Evolutionary conservation across 1,140 invertebrate species (phyloP).

Genomic region (Drosophila sturtevanti): DNA sequence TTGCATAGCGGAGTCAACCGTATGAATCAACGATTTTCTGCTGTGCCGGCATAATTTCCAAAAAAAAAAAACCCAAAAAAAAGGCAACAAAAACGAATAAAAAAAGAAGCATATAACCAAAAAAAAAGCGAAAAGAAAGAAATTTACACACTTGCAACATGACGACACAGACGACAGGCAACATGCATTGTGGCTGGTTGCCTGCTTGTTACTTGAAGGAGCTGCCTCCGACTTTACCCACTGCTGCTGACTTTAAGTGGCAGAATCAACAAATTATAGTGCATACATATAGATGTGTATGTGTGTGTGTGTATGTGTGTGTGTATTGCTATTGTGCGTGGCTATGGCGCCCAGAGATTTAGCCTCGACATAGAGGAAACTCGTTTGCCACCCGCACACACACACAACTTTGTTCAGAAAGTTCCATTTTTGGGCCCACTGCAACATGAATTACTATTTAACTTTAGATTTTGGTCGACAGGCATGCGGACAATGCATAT

Average conservation of each 20-base stretch:
- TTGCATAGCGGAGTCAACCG: conserved; percentile 77
- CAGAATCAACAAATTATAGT: conserved; percentile 76
- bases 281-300: conserved; percentile 7
- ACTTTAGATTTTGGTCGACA: conserved; percentile 68
- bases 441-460: conserved; percentile 69
- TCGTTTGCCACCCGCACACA: conserved; percentile 41
- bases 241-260: conserved; percentile 52
- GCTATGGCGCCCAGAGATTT: conserved; percentile 11
- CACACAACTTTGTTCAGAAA: conserved; percentile 48
- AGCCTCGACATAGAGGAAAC: too few relatives aligned
- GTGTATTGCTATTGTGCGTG: conserved; percentile 29
- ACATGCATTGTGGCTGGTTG: neutral
- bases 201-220: conserved; percentile 29
- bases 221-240: neutral
- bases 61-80: conserved; percentile 21
- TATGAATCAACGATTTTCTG: conserved; percentile 80
- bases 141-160: conserved; percentile 36
- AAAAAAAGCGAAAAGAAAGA: neutral
- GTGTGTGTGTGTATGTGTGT: conserved; percentile 13
- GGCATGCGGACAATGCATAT: conserved; percentile 16
- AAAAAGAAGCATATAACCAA: neutral
- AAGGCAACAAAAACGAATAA: neutral
- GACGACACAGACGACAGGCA: neutral
- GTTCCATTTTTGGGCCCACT: conserved; percentile 39
- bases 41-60: conserved; percentile 71